phyloP scores from a whole-genome alignment of 64 coral and sea anemone species.

The Pocillopora damicornis region DNA sequence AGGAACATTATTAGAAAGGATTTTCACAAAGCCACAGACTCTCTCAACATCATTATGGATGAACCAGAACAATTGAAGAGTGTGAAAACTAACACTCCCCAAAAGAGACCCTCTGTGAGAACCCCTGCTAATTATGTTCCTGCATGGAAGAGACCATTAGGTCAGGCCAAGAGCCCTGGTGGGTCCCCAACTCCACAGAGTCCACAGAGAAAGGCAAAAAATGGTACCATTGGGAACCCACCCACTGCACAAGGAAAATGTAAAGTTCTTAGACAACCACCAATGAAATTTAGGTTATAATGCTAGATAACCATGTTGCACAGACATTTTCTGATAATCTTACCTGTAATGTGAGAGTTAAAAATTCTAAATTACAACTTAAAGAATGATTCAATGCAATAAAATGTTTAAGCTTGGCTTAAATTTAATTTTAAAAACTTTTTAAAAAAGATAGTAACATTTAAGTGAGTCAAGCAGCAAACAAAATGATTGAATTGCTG shows the following conservation, averaged over 20 bases:
- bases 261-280: slow-evolving; percentile 31
- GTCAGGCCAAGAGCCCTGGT: slow-evolving; percentile 1
- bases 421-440: no score
- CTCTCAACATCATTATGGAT: slow-evolving; percentile 16
- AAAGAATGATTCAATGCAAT: no score
- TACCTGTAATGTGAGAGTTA: background rate
- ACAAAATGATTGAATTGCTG: no score
- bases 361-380: no score
- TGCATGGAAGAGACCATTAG: slow-evolving; percentile 22
- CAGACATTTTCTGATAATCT: no score
- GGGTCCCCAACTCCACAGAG: slow-evolving; percentile 20
- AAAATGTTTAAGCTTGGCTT: no score
- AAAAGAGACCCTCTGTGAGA: slow-evolving; percentile 11
- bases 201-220: slow-evolving; percentile 20
- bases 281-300: slow-evolving; percentile 30
- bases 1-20: slow-evolving; percentile 42
- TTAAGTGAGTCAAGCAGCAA: no score
- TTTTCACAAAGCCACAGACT: slow-evolving; percentile 35
- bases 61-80: slow-evolving; percentile 16
- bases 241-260: background rate
- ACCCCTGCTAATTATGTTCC: slow-evolving; percentile 40
- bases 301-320: background rate
- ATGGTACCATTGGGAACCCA: background rate
- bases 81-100: slow-evolving; percentile 13
- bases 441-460: no score